A percentile compares a stretch with the other conserved stretches of the same genome.
These are phyloP conservation scores for Sardinella longiceps DNA, from an alignment of 2,797 vertebrate genomes.

Conservation along the genomic window DNA sequence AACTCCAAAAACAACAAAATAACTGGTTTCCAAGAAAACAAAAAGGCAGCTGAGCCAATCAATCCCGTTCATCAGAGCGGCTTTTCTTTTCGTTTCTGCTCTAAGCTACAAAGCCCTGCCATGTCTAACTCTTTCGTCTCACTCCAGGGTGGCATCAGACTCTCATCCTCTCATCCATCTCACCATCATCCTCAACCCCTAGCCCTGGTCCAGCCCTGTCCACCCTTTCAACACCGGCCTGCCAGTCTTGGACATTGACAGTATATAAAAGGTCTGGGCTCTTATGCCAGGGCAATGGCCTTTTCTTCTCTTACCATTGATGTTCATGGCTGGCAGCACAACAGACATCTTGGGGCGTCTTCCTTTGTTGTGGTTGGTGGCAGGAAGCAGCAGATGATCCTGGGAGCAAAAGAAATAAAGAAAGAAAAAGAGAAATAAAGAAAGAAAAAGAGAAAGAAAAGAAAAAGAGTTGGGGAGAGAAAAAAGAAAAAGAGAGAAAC, in stretches of 20 bases:
- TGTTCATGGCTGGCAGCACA: slow-evolving; percentile 91
- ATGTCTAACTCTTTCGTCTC: not conserved
- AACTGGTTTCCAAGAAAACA: not conserved
- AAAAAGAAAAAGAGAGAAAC: not conserved
- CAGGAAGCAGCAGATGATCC: slow-evolving; percentile 96
- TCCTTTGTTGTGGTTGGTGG: slow-evolving; percentile 94
- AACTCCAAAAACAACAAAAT: not conserved
- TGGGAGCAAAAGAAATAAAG: slow-evolving; percentile 64
- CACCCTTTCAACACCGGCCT: not conserved
- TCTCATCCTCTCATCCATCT: too few species aligned
- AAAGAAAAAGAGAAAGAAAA: not conserved
- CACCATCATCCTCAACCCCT: not conserved
- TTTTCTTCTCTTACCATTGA: slow-evolving; percentile 85
- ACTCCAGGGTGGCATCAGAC: not conserved
- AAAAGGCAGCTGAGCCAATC: not conserved
- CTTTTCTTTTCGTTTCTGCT: not conserved
- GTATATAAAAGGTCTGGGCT: too few species aligned
- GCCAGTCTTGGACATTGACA: too few species aligned
- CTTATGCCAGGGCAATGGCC: not conserved
- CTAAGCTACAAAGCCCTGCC: not conserved
- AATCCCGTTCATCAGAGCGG: not conserved
- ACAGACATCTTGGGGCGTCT: slow-evolving; percentile 95
- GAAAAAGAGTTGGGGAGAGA: not conserved
- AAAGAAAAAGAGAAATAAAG: not conserved
- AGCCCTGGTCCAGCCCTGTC: not conserved